phyloP scores from a whole-genome alignment of 2,797 vertebrate species.

The Anisognathus igniventris region DNA sequence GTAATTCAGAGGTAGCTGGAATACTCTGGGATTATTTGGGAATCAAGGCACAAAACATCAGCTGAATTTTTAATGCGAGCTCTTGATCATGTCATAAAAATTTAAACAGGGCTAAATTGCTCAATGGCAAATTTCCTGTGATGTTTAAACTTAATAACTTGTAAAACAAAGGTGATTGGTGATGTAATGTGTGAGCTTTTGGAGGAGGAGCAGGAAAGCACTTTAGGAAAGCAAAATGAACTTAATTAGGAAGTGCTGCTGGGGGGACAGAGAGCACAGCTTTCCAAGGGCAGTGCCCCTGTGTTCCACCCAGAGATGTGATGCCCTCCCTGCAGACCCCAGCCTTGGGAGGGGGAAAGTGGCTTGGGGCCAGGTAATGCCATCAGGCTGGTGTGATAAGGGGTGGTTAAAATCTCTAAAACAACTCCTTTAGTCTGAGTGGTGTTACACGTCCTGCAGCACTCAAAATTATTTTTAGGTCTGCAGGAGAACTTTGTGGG shows the following conservation, averaged over 20 bases:
- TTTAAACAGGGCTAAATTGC: background rate
- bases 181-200: background rate
- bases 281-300: background rate
- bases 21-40: background rate
- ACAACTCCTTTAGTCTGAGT: background rate
- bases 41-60: background rate
- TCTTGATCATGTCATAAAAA: background rate
- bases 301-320: background rate
- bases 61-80: background rate
- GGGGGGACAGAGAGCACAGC: background rate
- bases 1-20: background rate
- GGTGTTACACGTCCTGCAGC: background rate
- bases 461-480: background rate
- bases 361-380: background rate
- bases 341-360: background rate
- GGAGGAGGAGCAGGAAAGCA: background rate
- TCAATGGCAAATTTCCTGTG: background rate
- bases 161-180: background rate
- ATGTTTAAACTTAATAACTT: background rate
- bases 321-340: background rate
- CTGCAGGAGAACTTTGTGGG: background rate
- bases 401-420: background rate
- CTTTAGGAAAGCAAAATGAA: background rate
- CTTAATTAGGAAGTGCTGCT: background rate
- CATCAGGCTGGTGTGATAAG: background rate